These are phyloP conservation scores for Calephelis perditalis DNA, from an alignment of 2,888 invertebrate genomes.

Conservation along the genomic window DNA sequence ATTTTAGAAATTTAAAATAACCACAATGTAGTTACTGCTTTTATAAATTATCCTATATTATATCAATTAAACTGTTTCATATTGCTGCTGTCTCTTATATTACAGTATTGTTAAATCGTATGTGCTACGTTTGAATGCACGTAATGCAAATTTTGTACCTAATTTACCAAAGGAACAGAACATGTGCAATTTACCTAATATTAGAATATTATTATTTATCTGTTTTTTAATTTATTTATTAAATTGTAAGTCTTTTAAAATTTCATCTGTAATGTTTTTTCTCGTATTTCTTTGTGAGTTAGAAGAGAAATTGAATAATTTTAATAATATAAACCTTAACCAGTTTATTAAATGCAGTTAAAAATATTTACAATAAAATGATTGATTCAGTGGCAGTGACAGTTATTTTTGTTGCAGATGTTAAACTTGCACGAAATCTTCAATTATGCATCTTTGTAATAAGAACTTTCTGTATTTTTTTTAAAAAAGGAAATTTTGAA, in stretches of 20 bases:
- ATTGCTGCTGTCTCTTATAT: background rate
- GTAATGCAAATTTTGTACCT: constrained; percentile 20
- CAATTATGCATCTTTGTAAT: no score
- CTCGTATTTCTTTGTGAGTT: background rate
- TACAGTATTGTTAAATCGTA: background rate
- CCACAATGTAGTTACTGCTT: no score
- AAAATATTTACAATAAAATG: background rate
- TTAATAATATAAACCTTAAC: background rate
- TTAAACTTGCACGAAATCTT: no score
- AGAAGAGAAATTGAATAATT: background rate
- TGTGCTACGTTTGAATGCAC: background rate
- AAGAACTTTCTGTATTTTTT: no score
- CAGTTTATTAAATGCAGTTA: background rate
- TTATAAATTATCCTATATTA: no score
- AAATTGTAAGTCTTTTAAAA: background rate
- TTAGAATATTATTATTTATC: constrained; percentile 13
- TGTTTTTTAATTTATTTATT: constrained; percentile 8
- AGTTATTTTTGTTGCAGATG: no score
- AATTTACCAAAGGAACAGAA: constrained; percentile 27
- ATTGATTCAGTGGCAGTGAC: no score
- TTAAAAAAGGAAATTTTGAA: no score
- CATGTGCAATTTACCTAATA: constrained; percentile 27
- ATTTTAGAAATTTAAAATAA: no score
- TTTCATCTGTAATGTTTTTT: background rate
- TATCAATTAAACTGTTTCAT: no score